Evolutionary conservation across 1,140 invertebrate species (phyloP).

Genomic region (Saxidomus purpurata): DNA sequence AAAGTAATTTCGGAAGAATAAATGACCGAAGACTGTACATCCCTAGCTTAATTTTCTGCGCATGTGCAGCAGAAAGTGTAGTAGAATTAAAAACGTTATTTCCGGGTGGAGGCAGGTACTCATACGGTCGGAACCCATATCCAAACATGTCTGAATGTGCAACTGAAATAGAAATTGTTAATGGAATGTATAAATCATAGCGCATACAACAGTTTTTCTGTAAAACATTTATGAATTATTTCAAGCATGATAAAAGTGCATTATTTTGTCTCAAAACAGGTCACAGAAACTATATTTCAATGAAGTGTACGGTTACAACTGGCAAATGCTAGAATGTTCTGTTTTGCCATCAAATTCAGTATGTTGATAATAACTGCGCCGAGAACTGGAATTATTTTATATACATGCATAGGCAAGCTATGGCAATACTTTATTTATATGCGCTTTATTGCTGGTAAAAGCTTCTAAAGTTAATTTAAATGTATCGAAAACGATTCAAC

Average conservation of each 20-base stretch:
- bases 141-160: slow-evolving; percentile 78
- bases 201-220: not conserved
- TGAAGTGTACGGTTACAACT: not conserved
- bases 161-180: slow-evolving; percentile 75
- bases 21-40: slow-evolving; percentile 76
- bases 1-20: slow-evolving; percentile 71
- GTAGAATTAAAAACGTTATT: not conserved
- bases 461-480: too few species aligned
- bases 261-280: not conserved
- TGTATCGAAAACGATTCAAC: too few species aligned
- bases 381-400: too few species aligned
- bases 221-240: not conserved
- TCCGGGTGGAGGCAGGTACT: slow-evolving; percentile 71
- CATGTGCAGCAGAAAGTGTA: slow-evolving; percentile 19
- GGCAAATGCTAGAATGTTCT: too few species aligned
- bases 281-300: not conserved
- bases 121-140: slow-evolving; percentile 80
- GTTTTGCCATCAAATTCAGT: too few species aligned
- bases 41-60: slow-evolving; percentile 61
- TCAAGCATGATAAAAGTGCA: not conserved
- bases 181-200: not conserved
- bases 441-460: too few species aligned
- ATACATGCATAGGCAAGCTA: too few species aligned
- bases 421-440: too few species aligned
- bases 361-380: too few species aligned